Evolutionary conservation across 2,797 vertebrate species (phyloP).

Genomic region (Poeciliopsis paucimaculata): DNA sequence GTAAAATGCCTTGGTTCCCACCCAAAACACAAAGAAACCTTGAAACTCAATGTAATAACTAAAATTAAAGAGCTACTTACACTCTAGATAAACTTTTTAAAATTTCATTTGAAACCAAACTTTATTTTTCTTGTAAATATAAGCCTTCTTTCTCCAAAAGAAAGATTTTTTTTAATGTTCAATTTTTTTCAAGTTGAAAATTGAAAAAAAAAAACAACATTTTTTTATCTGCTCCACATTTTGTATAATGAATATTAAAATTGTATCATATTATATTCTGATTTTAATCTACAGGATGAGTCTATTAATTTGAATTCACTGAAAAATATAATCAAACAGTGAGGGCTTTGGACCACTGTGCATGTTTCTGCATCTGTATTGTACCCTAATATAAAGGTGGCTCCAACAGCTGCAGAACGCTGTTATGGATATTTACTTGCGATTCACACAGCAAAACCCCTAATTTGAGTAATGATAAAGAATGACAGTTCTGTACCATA

Average conservation of each 20-base stretch:
- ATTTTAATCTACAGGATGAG: not conserved
- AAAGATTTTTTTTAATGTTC: too few relatives aligned
- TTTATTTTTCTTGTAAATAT: not conserved
- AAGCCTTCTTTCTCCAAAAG: not conserved
- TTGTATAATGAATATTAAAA: not conserved
- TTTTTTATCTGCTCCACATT: not conserved
- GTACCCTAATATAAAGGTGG: not conserved
- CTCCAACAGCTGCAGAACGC: not conserved
- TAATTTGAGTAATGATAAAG: not conserved
- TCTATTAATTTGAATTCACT: not conserved
- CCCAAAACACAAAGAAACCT: not conserved
- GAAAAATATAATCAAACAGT: not conserved
- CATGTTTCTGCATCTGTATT: not conserved
- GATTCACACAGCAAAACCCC: not conserved
- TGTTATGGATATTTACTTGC: not conserved
- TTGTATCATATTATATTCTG: not conserved
- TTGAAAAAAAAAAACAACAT: too few relatives aligned
- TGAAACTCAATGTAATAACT: not conserved
- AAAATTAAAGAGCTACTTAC: not conserved
- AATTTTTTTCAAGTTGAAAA: too few relatives aligned
- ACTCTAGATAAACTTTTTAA: not conserved
- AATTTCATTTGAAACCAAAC: not conserved
- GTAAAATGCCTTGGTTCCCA: slow-evolving; percentile 7
- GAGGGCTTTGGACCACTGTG: not conserved
- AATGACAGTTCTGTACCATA: not conserved